phyloP scores from a whole-genome alignment of 2,113 vertebrate genomes.

The Rynchops niger region DNA sequence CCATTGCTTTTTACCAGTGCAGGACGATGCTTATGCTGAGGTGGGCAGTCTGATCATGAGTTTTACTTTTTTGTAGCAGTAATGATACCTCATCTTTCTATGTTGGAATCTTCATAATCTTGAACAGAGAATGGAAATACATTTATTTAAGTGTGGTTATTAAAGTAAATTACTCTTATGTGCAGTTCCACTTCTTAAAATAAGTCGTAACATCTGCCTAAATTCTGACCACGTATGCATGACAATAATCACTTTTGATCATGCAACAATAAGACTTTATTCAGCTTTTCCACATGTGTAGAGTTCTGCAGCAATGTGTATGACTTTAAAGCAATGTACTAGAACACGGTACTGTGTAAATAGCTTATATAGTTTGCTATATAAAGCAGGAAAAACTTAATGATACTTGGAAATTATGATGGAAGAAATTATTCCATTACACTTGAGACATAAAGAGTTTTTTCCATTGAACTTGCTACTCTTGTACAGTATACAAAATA shows the following conservation, averaged over 20 bases:
- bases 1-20: neutral
- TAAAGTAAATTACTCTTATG: neutral
- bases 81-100: neutral
- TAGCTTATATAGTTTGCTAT: neutral
- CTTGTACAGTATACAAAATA: neutral
- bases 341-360: neutral
- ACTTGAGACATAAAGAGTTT: neutral
- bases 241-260: neutral
- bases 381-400: neutral
- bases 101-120: neutral
- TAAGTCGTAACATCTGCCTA: neutral
- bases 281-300: neutral
- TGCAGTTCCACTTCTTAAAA: neutral
- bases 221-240: neutral
- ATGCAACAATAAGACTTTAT: neutral
- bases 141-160: neutral
- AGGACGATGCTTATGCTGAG: neutral
- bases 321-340: neutral
- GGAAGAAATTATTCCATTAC: neutral
- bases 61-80: neutral
- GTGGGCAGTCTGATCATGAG: neutral
- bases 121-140: neutral
- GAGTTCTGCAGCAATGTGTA: neutral
- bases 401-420: neutral
- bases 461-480: neutral